phyloP scores from a whole-genome alignment of 2,113 vertebrate genomes.

The Enhydra lutris region DNA sequence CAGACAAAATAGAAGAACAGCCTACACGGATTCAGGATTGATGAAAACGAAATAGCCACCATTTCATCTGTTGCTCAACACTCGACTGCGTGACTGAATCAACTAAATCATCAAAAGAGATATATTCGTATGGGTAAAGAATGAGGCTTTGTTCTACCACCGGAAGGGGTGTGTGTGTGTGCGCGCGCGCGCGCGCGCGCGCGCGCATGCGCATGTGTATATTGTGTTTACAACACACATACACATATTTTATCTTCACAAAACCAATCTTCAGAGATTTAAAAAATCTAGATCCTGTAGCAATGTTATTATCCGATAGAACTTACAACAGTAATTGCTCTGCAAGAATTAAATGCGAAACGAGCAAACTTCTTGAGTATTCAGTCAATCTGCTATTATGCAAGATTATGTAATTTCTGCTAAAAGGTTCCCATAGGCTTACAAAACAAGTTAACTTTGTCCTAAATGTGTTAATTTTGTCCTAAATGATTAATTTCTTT shows the following conservation, averaged over 20 bases:
- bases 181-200: no score
- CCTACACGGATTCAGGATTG: background rate
- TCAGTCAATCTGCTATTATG: constrained; percentile 62
- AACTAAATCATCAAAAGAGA: background rate
- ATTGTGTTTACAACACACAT: background rate
- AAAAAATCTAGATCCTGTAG: constrained; percentile 5
- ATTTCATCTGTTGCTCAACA: background rate
- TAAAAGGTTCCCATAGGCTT: constrained; percentile 58
- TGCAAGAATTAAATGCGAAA: constrained; percentile 48
- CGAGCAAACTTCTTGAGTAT: constrained; percentile 59
- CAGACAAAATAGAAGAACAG: background rate
- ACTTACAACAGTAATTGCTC: constrained; percentile 42
- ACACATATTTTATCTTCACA: background rate
- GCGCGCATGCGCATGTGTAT: background rate
- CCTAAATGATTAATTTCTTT: constrained; percentile 57
- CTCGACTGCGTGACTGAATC: background rate
- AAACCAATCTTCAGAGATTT: constrained; percentile 23
- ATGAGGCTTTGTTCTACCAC: background rate
- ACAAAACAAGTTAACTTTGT: constrained; percentile 55
- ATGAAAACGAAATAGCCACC: background rate
- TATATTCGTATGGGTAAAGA: background rate
- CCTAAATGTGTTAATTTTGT: constrained; percentile 49
- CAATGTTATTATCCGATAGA: constrained; percentile 52
- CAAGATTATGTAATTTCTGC: constrained; percentile 70
- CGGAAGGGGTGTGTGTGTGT: background rate